Percentiles rank a stretch among this genome's conserved stretches.
Conservation (phyloP, 2,113 vertebrate species). For the Chrysochloris asiatica region DNA sequence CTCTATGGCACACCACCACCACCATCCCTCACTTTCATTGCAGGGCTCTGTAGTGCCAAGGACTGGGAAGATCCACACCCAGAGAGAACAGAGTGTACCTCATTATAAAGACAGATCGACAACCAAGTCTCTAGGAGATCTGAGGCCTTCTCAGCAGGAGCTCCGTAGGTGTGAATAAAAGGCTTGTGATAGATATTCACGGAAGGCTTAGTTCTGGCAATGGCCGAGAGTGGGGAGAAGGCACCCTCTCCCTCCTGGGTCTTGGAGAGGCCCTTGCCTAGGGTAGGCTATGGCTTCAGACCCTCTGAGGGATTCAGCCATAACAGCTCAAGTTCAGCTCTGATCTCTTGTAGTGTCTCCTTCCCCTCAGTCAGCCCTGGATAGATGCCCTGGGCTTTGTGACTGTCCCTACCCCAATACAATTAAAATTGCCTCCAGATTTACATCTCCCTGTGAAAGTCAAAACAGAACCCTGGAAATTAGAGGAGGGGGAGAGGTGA, state of each 20-base stretch:
- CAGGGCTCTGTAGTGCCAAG: not conserved
- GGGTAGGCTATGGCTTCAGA: too few relatives aligned
- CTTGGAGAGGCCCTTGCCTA: not conserved
- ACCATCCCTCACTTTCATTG: too few relatives aligned
- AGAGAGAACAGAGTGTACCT: not conserved
- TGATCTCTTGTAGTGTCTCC: not conserved
- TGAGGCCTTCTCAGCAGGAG: not conserved
- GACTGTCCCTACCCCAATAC: not conserved
- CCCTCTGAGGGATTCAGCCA: not conserved
- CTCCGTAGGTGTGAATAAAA: rapidly evolving
- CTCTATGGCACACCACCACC: too few relatives aligned
- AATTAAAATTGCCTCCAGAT: not conserved
- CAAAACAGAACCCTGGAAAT: not conserved
- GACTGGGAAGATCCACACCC: not conserved
- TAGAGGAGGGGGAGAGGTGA: not conserved
- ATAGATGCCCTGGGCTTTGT: too few relatives aligned
- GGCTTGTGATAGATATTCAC: not conserved
- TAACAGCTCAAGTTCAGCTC: not conserved
- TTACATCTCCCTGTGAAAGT: not conserved
- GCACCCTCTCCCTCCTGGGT: not conserved
- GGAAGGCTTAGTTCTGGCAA: not conserved
- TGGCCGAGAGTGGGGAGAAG: not conserved
- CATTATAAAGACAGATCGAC: not conserved
- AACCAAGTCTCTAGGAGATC: not conserved
- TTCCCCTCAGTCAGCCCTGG: not conserved